Base-by-base conservation (phyloP, 2,113 vertebrate genomes). In the Archilochus colubris region DNA sequence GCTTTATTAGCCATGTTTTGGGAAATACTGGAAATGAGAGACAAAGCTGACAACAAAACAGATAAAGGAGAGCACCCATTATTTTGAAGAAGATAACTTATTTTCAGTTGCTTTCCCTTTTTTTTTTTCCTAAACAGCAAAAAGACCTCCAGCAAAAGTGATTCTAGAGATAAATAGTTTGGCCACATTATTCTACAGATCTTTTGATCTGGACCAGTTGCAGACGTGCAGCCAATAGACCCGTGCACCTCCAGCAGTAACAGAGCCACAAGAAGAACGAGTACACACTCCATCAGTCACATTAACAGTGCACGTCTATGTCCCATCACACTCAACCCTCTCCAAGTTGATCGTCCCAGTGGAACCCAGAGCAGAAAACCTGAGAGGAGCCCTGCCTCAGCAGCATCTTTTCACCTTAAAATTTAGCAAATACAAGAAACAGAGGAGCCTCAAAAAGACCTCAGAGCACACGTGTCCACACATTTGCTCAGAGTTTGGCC, bases 381-480 rank as follows among this genome's bases (percentile, higher is more conserved):
- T 31, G 10, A 36, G 11, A 31, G 20, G 79, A 48, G 23, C 31
- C 40, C 38, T 67, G 7, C 4, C 51, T 51, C 63, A 50, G 50
- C 31, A 38, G 5, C n/a, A 46, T 25, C 40, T 36, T 63, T 73
- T 53, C 38, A n/a, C 19, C 59, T 83, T 70, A 25, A n/a, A 59
- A 63, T 27, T 66, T 1, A 40, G 33, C 24, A 75, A 75, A 57
- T 1, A 9, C 4, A 44, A 64, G 55, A 44, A 55, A 69, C 1
- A 78, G 38, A 28, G 53, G 53, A 63, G 64, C 50, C 63, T 78
- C 48, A 21, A 11, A 25, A 53, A 44, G 44, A 46, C 25, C 62
- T 74, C 21, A 8, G 22, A 3, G 0, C 1, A 9, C 4, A 13
- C 0, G 0, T 21, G 70, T 55, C 76, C 75, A 28, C 30, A 30